Evolutionary conservation across 30 jellyfish, hydroid and myxozoan genomes (phyloP).

Genomic region (Chironex yamaguchii): DNA sequence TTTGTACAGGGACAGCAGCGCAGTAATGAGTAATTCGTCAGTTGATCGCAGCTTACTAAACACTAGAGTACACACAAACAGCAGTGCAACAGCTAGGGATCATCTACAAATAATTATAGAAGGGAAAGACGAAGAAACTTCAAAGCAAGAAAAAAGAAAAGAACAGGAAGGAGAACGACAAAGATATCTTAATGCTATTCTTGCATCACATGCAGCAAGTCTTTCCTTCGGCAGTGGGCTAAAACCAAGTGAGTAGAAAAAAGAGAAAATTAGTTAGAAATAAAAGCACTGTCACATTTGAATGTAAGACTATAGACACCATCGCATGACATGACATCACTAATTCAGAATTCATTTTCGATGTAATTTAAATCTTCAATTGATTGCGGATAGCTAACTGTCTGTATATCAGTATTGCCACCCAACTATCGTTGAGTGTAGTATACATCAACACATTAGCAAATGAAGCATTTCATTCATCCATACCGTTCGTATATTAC

Average conservation of each 20-base stretch:
- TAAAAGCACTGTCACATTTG: too few relatives aligned
- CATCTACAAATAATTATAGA: neutral
- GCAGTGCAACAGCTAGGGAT: neutral
- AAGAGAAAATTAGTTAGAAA: too few relatives aligned
- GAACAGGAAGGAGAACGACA: constrained; percentile 65
- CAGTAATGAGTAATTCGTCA: neutral
- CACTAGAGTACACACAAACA: neutral
- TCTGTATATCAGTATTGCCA: too few relatives aligned
- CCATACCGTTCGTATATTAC: too few relatives aligned
- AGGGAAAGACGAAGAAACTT: constrained; percentile 19
- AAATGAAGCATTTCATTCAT: too few relatives aligned
- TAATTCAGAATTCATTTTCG: neutral
- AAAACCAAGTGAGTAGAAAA: constrained; percentile 79
- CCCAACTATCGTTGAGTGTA: too few relatives aligned
- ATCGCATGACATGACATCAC: neutral
- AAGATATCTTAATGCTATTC: constrained; percentile 54
- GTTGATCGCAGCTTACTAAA: neutral
- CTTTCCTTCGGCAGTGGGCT: constrained; percentile 83
- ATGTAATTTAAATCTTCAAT: neutral
- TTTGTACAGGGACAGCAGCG: neutral
- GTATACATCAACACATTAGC: too few relatives aligned
- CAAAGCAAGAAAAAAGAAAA: constrained; percentile 38
- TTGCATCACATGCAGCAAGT: constrained; percentile 80
- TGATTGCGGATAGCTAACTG: too few relatives aligned
- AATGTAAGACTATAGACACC: neutral